These are phyloP conservation scores for Phasia obesa DNA, from an alignment of 2,888 invertebrate species.

Conservation along the genomic window DNA sequence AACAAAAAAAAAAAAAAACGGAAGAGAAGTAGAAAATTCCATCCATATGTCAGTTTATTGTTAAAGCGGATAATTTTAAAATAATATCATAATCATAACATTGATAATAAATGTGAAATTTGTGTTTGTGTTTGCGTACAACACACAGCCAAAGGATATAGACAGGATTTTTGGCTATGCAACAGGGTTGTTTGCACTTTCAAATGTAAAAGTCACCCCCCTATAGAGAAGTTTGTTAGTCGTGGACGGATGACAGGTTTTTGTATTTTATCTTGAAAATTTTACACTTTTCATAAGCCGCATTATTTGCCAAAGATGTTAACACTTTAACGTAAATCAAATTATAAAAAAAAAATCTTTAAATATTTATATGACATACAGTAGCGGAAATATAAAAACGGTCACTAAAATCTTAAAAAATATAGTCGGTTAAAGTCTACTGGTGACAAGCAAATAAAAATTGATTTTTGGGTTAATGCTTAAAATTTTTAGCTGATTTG, in stretches of 20 bases:
- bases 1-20: conserved; percentile 7
- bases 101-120: conserved; percentile 42
- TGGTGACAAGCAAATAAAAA: too few relatives aligned
- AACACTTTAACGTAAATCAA: conserved; percentile 71
- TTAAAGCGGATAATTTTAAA: conserved; percentile 81
- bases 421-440: neutral
- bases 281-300: conserved; percentile 71
- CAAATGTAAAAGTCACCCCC: conserved; percentile 54
- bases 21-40: conserved; percentile 73
- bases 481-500: too few relatives aligned
- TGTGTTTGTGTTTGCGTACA: too few relatives aligned
- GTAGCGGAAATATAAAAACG: conserved; percentile 4
- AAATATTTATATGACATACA: conserved; percentile 47
- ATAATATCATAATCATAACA: conserved; percentile 81
- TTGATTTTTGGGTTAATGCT: too few relatives aligned
- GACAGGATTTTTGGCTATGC: conserved; percentile 18
- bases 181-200: conserved; percentile 56
- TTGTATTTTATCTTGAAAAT: conserved; percentile 42
- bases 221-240: conserved; percentile 4
- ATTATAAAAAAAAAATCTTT: conserved; percentile 64
- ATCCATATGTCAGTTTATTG: conserved; percentile 78
- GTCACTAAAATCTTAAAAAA: neutral
- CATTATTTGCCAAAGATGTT: conserved; percentile 72
- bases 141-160: conserved; percentile 41
- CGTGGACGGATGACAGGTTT: conserved; percentile 45